Base-by-base conservation (phyloP, 2,113 vertebrate species). In the Chionomys nivalis region DNA sequence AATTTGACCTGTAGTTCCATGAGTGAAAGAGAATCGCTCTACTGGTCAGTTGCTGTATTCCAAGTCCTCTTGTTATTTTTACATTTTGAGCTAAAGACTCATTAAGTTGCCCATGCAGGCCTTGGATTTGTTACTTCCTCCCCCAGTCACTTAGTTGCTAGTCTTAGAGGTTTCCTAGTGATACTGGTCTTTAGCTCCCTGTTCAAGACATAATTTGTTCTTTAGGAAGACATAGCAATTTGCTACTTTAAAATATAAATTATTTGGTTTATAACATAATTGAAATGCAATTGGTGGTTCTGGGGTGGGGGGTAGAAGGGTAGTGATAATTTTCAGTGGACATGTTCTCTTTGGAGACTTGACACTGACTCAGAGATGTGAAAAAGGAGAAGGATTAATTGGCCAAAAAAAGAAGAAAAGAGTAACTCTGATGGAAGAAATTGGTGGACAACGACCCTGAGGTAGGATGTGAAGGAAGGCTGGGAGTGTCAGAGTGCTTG, bases 161-260 rank as follows among this genome's bases (percentile, higher is more conserved):
- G n/a, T 65, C 58, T 65, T 28, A 19, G 14, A 44, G 58, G 24
- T 65, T 39, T 85, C 24, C 14, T 65, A 24, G n/a, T 2, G 0
- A 66, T 61, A 26, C 13, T 87, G 42, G 49, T 63, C 77, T 89
- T 82, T 77, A 61, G 28, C 47, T 90, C 24, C 3, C 36, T 89
- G 24, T 94, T 95, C 52, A 93, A 68, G 77, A 91, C 42, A 73
- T 91, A 91, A 77, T 65, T 19, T 87, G 31, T 63, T 11, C 36
- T 91, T 26, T 17, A 82, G 19, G 16, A 91, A 82, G 78, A 89
- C 11, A 81, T 1, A 93, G 8, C 87, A 36, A 12, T 82, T 86
- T 93, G 7, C 89, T 68, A 75, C 63, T 96, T 94, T 93, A 87
- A 94, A 93, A 94, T 95, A 72, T 0, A 88, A 44, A 72, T 82